phyloP scores from a whole-genome alignment of 2,888 invertebrate species.

The Tachina grossa region DNA sequence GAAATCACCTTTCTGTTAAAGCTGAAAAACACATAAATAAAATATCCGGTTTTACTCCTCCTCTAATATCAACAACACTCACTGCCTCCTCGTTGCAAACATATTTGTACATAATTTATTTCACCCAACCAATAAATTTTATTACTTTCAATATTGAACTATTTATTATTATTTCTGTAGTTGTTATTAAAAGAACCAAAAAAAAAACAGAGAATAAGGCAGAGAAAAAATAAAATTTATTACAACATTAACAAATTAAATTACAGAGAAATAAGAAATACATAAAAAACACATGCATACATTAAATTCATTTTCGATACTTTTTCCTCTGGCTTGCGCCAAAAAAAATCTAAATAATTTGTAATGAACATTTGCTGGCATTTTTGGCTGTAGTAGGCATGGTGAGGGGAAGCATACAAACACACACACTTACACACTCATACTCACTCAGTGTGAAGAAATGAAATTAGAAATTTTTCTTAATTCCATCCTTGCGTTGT shows the following conservation, averaged over 20 bases:
- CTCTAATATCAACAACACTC: not conserved
- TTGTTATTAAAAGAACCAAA: slow-evolving; percentile 12
- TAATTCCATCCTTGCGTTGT: not conserved
- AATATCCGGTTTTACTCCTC: not conserved
- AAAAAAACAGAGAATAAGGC: not conserved
- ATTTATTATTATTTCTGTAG: slow-evolving; percentile 52
- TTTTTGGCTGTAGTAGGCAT: slow-evolving; percentile 26
- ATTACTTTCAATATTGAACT: slow-evolving; percentile 55
- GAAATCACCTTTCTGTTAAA: not conserved
- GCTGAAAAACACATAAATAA: not conserved
- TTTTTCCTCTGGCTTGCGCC: slow-evolving; percentile 38
- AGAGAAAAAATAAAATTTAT: slow-evolving; percentile 47
- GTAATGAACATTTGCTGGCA: slow-evolving; percentile 49
- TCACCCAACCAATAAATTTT: slow-evolving; percentile 52
- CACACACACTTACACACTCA: not conserved
- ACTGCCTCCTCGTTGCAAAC: not conserved
- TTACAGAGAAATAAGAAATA: slow-evolving; percentile 42
- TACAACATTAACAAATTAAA: slow-evolving; percentile 66
- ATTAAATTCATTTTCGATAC: slow-evolving; percentile 37
- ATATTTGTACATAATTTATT: slow-evolving; percentile 25
- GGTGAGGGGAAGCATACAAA: slow-evolving; percentile 12
- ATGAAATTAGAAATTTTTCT: slow-evolving; percentile 22
- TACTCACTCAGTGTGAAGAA: not conserved
- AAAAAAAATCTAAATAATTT: slow-evolving; percentile 60
- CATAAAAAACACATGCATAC: not conserved